Evolutionary conservation across 1,140 invertebrate genomes (phyloP).

Genomic region (Zaprionus ghesquierei): DNA sequence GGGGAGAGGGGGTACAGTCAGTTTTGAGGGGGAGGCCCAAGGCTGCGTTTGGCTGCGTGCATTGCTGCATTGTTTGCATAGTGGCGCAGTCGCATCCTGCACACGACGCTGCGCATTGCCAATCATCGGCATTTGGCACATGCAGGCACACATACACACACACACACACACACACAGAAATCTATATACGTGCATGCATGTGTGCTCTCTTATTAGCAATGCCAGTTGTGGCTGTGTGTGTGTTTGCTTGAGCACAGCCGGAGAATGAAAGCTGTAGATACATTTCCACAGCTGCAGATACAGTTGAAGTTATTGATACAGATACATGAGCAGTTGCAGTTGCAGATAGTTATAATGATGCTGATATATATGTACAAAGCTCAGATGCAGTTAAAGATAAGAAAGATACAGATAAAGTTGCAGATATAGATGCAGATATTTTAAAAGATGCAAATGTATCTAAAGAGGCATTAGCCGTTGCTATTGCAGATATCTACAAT

Average conservation of each 20-base stretch:
- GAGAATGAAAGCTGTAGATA: not conserved
- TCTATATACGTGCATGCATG: not conserved
- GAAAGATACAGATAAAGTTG: too few relatives aligned
- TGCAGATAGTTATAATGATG: not conserved
- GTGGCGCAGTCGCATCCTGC: conserved; percentile 19
- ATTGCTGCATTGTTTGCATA: conserved; percentile 22
- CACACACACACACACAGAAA: conserved; percentile 10
- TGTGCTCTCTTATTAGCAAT: conserved; percentile 59
- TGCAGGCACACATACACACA: conserved; percentile 19
- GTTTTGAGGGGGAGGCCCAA: not conserved
- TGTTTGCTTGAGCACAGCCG: conserved; percentile 53
- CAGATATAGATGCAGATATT: too few relatives aligned
- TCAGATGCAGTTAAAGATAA: not conserved
- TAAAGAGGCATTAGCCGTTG: too few relatives aligned
- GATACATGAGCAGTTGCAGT: too few relatives aligned
- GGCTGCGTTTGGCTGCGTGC: conserved; percentile 17
- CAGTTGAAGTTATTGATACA: not conserved
- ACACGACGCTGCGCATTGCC: conserved; percentile 53
- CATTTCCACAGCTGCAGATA: conserved; percentile 7
- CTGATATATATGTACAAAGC: not conserved
- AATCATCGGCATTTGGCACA: conserved; percentile 45
- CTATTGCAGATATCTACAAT: too few relatives aligned
- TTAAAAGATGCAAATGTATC: too few relatives aligned
- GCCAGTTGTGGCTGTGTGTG: conserved; percentile 70
- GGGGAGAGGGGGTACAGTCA: not conserved